A percentile compares a stretch with the other conserved stretches of the same genome.
phyloP scores from a whole-genome alignment of 2,888 invertebrate genomes.

The Teleogryllus oceanicus region DNA sequence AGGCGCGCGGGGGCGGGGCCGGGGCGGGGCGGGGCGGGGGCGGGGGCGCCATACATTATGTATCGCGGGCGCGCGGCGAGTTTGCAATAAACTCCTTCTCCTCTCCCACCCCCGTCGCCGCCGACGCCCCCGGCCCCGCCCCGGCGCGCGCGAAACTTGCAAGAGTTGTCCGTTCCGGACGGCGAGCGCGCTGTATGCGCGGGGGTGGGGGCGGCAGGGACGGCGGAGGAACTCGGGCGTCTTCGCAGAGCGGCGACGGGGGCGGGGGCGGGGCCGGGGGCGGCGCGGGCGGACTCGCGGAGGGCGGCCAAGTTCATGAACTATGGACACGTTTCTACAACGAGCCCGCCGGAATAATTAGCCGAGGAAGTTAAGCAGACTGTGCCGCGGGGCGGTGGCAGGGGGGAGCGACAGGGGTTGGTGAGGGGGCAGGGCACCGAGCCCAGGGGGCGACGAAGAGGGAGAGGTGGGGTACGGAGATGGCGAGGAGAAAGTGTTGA shows the following conservation, averaged over 20 bases:
- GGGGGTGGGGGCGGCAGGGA: neutral
- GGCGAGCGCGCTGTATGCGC: neutral
- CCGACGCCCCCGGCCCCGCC: neutral
- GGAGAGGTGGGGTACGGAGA: neutral
- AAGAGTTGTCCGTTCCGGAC: slow-evolving; percentile 18
- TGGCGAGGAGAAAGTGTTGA: neutral
- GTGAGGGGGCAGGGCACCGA: neutral
- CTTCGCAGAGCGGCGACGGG: neutral
- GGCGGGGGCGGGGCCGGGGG: neutral
- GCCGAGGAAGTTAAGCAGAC: slow-evolving; percentile 18
- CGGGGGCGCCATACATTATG: slow-evolving; percentile 1
- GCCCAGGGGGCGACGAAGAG: neutral
- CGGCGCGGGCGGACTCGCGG: neutral
- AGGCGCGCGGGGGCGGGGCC: neutral
- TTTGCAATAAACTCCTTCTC: slow-evolving; percentile 6
- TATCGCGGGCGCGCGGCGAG: slow-evolving; percentile 18
- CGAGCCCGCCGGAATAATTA: slow-evolving; percentile 9
- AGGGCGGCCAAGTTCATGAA: slow-evolving; percentile 10
- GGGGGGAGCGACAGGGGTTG: neutral
- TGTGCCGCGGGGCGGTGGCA: neutral
- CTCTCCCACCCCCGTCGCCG: neutral
- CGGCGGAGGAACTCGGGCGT: no score
- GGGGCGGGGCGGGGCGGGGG: neutral
- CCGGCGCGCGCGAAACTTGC: neutral
- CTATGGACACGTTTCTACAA: slow-evolving; percentile 18